Base-by-base conservation (phyloP, 2,888 invertebrate species). In the Drosophila neutralis region DNA sequence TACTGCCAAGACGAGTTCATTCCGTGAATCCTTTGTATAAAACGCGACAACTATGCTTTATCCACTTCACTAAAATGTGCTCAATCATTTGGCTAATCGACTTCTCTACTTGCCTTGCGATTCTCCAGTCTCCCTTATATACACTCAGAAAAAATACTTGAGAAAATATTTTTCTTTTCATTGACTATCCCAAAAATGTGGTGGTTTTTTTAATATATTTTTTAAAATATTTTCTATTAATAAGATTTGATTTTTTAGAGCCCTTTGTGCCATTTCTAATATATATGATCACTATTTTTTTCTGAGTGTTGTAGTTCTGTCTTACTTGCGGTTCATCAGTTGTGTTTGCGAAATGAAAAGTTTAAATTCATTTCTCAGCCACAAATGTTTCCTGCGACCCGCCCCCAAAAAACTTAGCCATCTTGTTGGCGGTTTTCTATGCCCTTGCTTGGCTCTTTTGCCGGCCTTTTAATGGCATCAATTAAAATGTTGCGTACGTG, bases 401-500 rank as follows among this genome's bases (percentile, higher is more conserved):
- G 51, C 36, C 73, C 60, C 53, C 24, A 31, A 54, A 40, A 18
- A 35, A 29, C 45, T 21, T 48, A 24, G 62, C 51, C 36, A 59
- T 54, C 63, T 53, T 57, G 29, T 51, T 51, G 29, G 35, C 36
- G n/a, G 29, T 49, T 60, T 60, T 57, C 49, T 51, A 24, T 63
- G 58, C 33, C 54, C 70, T 61, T 63, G 3, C 42, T 53, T 45
- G 40, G 40, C 65, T 69, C 48, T 38, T 53, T 69, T 48, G 71
- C 59, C 69, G 65, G 73, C 83, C 87, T 73, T 83, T 88, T 83
- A 89, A 87, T 87, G 78, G 90, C 87, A 76, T 83, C 91, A 91
- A 91, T 91, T 91, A 91, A 91, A 91, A 91, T 86, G 71, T 89
- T 90, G 87, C 84, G 87, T 91, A 91, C 91, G 92, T 91, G 91